Conservation (phyloP, 1,140 invertebrate genomes). For the Copidosoma floridanum region DNA sequence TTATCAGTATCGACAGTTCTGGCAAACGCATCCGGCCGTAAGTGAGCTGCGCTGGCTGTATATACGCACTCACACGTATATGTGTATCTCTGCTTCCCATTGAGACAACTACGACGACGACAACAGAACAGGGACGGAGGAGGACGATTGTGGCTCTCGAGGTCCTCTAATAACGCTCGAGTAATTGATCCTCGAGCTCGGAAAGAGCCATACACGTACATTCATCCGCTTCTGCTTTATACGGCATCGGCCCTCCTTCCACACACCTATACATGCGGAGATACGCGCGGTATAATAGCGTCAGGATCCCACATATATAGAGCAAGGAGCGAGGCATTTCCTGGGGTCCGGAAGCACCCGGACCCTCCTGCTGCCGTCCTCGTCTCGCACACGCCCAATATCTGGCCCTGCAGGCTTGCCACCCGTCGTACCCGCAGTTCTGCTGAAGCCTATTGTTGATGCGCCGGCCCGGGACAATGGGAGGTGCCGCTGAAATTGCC, state of each 20-base stretch:
- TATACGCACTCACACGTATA: no score
- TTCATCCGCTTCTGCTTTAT: background rate
- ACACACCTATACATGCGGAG: background rate
- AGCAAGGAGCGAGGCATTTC: slow-evolving; percentile 10
- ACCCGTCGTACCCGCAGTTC: slow-evolving; percentile 12
- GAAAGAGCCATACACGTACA: slow-evolving; percentile 10
- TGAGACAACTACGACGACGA: no score
- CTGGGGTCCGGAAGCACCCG: background rate
- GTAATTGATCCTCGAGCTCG: slow-evolving; percentile 11
- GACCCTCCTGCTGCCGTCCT: background rate
- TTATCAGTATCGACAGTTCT: no score
- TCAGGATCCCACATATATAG: background rate
- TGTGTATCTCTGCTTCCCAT: no score
- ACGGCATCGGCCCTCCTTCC: background rate
- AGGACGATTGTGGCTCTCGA: no score
- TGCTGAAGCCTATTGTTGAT: slow-evolving; percentile 5
- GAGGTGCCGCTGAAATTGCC: background rate
- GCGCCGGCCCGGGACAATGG: slow-evolving; percentile 11
- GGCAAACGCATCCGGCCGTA: no score
- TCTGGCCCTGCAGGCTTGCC: background rate
- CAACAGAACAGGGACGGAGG: no score
- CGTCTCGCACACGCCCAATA: background rate
- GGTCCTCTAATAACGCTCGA: background rate
- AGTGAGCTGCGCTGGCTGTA: no score
- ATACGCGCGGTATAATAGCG: background rate